Conservation (phyloP, 23 tunicate genomes). For the Trididemnum nubilum region DNA sequence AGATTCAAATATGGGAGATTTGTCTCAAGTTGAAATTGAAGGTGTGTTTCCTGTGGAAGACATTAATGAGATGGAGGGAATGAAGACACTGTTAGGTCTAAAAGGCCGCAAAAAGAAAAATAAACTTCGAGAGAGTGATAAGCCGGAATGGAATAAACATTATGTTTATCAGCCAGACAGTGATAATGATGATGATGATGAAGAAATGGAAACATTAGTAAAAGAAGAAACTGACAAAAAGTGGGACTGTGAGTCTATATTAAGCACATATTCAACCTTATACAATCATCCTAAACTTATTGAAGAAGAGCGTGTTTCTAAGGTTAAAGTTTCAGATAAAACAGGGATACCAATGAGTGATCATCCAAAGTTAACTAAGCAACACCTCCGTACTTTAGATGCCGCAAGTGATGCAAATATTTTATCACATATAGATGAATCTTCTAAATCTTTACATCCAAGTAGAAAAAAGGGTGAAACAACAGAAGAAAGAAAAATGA, state of each 20-base stretch:
- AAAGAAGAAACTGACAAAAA: constrained; percentile 39
- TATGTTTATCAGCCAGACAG: neutral
- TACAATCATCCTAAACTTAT: constrained; percentile 86
- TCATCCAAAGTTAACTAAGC: constrained; percentile 51
- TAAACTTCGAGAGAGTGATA: neutral
- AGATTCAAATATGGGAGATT: constrained; percentile 70
- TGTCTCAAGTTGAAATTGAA: constrained; percentile 65
- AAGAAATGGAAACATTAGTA: constrained; percentile 34
- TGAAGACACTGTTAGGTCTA: constrained; percentile 50
- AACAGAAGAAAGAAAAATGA: constrained; percentile 58
- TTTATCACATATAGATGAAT: too few species aligned
- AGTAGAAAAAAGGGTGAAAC: constrained; percentile 63
- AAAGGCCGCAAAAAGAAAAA: constrained; percentile 15
- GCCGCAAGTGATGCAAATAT: too few species aligned
- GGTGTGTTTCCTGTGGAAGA: constrained; percentile 78
- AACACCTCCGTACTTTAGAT: constrained; percentile 49
- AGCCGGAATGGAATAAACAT: constrained; percentile 31
- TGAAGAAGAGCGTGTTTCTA: constrained; percentile 40
- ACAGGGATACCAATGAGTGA: constrained; percentile 68
- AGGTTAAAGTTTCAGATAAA: constrained; percentile 51
- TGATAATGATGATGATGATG: constrained; percentile 39
- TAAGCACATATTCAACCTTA: constrained; percentile 77
- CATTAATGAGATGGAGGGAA: constrained; percentile 31
- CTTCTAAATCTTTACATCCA: neutral
- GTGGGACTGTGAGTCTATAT: constrained; percentile 87